A percentile compares a stretch with the other conserved stretches of the same genome.
phyloP scores from a whole-genome alignment of 2,113 vertebrate genomes.

The Larimichthys polyactis region DNA sequence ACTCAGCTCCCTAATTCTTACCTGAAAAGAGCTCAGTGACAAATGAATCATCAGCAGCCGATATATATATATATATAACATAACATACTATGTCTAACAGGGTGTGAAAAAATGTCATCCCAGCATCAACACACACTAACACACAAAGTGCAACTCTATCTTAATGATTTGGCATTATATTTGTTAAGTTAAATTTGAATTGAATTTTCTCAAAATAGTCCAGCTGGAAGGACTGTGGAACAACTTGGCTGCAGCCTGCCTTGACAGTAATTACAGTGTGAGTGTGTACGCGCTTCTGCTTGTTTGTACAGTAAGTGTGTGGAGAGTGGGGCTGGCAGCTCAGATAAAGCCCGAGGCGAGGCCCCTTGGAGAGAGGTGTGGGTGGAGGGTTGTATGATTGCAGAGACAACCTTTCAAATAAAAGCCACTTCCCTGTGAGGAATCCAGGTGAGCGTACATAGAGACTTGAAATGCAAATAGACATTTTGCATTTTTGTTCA shows the following conservation, averaged over 20 bases:
- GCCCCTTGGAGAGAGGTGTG: constrained; percentile 62
- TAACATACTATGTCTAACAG: too few species aligned
- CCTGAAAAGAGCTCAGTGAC: background rate
- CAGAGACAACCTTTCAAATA: constrained; percentile 70
- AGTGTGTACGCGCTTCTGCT: constrained; percentile 26
- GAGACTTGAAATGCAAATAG: constrained; percentile 30
- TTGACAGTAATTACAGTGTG: constrained; percentile 64
- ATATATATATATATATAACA: too few species aligned
- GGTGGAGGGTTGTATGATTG: constrained; percentile 58
- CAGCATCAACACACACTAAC: background rate
- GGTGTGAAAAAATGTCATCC: constrained; percentile 1
- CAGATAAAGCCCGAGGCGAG: constrained; percentile 51
- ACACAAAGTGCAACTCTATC: background rate
- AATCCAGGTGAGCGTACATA: constrained; percentile 59
- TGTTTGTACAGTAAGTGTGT: constrained; percentile 66
- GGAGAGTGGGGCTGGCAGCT: constrained; percentile 55
- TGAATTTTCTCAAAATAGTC: constrained; percentile 36
- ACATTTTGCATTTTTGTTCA: constrained; percentile 1
- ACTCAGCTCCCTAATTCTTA: background rate
- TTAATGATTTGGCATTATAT: background rate
- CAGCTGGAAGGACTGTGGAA: constrained; percentile 43
- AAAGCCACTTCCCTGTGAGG: constrained; percentile 66
- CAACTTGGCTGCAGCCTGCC: constrained; percentile 55
- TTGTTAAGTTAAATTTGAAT: too few species aligned
- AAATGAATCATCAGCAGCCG: background rate